Evolutionary conservation across 2,113 vertebrate genomes (phyloP).

Genomic region (Mirza zaza): DNA sequence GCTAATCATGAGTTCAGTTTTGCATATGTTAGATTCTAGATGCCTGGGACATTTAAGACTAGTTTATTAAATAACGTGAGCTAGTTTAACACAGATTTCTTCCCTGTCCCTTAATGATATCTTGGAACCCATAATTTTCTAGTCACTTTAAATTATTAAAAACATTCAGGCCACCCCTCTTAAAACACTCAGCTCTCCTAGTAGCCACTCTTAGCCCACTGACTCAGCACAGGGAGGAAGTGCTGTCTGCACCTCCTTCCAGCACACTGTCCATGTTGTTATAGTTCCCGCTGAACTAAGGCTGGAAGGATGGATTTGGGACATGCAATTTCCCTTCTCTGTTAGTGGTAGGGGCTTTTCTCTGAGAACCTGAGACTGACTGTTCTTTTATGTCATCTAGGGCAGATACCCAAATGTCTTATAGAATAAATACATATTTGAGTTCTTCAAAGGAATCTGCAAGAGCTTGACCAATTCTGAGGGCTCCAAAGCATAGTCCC

Average conservation of each 20-base stretch:
- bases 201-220: background rate
- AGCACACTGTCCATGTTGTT: background rate
- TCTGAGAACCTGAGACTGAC: background rate
- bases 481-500: background rate
- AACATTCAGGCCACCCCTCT: background rate
- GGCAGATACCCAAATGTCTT: background rate
- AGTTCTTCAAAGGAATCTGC: background rate
- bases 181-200: background rate
- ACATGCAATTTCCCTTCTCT: background rate
- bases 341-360: background rate
- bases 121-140: background rate
- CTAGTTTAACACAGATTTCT: background rate
- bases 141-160: background rate
- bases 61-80: background rate
- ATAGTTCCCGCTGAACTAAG: background rate
- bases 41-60: background rate
- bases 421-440: background rate
- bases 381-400: background rate
- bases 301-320: background rate
- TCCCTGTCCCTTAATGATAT: background rate
- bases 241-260: background rate
- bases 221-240: background rate
- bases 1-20: background rate
- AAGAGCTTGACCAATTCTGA: background rate
- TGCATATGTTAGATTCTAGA: background rate